Base-by-base conservation (phyloP, 2,888 invertebrate genomes). In the Arge pagana region DNA sequence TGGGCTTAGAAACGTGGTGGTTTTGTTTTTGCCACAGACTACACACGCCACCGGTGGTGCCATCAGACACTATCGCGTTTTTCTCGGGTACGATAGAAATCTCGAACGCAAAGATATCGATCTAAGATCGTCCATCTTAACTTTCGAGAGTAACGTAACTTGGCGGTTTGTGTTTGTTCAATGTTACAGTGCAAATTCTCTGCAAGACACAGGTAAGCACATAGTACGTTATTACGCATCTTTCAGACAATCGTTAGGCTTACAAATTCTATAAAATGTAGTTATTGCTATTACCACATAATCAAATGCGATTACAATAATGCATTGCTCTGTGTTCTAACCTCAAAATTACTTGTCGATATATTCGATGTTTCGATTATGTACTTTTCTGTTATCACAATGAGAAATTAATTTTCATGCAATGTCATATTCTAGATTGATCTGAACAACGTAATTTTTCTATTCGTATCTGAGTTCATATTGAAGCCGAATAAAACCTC, bases 221-320 rank as follows among this genome's bases (percentile, higher is more conserved):
- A 36, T 36, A 36, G 36, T 36, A 36, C 36, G 36, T 36, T 36
- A 36, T 36, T 36, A 36, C 36, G 19, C 36, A 36, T 36, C 36
- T 36, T 36, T 36, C 18, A 16, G 36, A 19, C 36, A 36, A 36
- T 36, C 36, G 36, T 36, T 16, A 36, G 36, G 8, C 3, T 16
- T 36, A 16, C 16, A 36, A 16, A 10, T 36, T 36, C 36, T 36
- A 36, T 36, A 36, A 36, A 36, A 36, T 36, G 7, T 36, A 36
- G 36, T 36, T 36, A 36, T 36, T 36, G 36, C 15, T 7, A 5
- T 8, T 36, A 15, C 15, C 36, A 36, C 16, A 36, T 36, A 36
- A 16, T 36, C 36, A 36, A 36, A 36, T 36, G 36, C 16, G 36
- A 18, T 36, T 36, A 36, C 36, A 16, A 36, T 36, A 36, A 36